Base-by-base conservation (phyloP, 2,113 vertebrate species). In the Mionectes macconnelli region DNA sequence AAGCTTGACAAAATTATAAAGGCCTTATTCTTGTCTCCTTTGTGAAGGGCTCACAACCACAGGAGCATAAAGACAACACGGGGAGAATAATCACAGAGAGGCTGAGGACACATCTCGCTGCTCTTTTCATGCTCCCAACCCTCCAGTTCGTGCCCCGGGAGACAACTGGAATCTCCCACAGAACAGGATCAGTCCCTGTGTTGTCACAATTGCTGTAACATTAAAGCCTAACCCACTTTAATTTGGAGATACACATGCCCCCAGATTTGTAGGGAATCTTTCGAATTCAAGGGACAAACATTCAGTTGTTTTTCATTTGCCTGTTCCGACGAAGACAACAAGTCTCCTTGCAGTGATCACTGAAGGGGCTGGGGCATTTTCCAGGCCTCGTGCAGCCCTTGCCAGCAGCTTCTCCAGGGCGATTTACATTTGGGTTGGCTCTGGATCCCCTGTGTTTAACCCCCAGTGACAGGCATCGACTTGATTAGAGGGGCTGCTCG, bases 111-210 rank as follows among this genome's bases (percentile, higher is more conserved):
- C 1, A 4, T 52, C n/a, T 8, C 17, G 52, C 62, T 68, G 47
- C 0, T 70, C 35, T 8, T 16, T 8, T 79, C 17, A 0, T 2
- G 33, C 47, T 31, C 40, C 49, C 45, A 62, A 9, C 31, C 1
- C 35, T 23, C 2, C 33, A 15, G 6, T n/a, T 44, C 14, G 0
- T 25, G 31, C 37, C 47, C 66, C 28, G 50, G 50, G 50, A 8
- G 28, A 5, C 19, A 7, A 19, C 4, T 2, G 52, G 35, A 9
- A 9, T 2, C 8, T 30, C 52, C 3, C 45, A 6, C 39, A 4
- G 14, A 4, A 0, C 23, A 3, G 73, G 50, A 40, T 16, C 33
- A 1, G 47, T 19, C 20, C 67, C 66, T 3, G 0, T 1, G 14
- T 5, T 18, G 4, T 7, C 77, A 2, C 0, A 23, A 2, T 3